Evolutionary conservation across 2,888 invertebrate species (phyloP), one percentile per base, ranked within the genome.

Genomic region (Myopa tessellatipennis): DNA sequence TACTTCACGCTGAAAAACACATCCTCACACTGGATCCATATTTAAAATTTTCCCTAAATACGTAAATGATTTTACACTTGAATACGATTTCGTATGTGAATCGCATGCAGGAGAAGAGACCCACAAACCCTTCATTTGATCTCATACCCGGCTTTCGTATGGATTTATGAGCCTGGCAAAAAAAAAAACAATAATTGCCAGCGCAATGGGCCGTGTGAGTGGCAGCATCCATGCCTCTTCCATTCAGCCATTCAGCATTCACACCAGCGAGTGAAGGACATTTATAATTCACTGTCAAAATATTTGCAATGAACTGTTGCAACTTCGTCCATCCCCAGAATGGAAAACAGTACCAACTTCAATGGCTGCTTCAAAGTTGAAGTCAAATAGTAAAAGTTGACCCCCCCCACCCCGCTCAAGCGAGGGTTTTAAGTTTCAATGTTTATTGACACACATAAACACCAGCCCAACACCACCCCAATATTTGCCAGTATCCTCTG

Each of bases 171-270:
- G 77, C 78, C 75, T 45, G 1, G 3, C 45, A 3, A 10, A 45
- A 45, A 45, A 40, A 10, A 73, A 78, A 77, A 78, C 81, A 81
- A 81, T 81, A 81, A 81, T 80, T 81, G 80, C 80, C 76, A 79
- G 79, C 74, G 80, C 80, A 80, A 79, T 76, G 80, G 80, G 78
- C 80, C 79, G 78, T 80, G 78, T 80, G 78, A 80, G 78, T 80
- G 80, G 69, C 67, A 71, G 60, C 58, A 34, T 63, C 38, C 58
- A 72, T 74, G 74, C 63, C 69, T 58, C 50, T 72, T 26, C 50
- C 60, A 50, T 52, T 34, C 63, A 52, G 36, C 34, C 61, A 61
- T 61, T 26, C 58, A 14, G 5, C n/a, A 38, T 67, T n/a, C 45
- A 52, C 36, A 68, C 18, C 55, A 18, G 52, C 38, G 38, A 34